Conservation (phyloP, 53 echinoderm and acorn worm genomes). For the Astropecten irregularis region DNA sequence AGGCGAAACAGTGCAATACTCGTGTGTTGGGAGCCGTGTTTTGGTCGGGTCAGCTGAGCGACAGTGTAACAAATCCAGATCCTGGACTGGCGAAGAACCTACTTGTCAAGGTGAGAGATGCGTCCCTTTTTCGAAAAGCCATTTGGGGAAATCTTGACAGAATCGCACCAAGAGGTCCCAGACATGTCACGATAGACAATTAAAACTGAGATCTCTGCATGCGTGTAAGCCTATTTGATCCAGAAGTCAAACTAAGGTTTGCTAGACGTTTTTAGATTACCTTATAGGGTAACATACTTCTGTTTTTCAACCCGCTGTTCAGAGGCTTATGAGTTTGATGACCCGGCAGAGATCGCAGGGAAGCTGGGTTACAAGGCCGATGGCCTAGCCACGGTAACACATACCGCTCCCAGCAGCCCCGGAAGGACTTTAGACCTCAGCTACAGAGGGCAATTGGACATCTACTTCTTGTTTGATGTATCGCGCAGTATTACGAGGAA, state of each 20-base stretch:
- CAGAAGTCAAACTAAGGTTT: too few relatives aligned
- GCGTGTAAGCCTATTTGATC: too few relatives aligned
- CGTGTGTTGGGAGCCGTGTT: slow-evolving; percentile 12
- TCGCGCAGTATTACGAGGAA: slow-evolving; percentile 39
- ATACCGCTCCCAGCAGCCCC: background rate
- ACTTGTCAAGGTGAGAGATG: slow-evolving; percentile 45
- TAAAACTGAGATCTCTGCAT: too few relatives aligned
- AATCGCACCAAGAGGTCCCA: too few relatives aligned
- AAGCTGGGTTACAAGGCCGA: slow-evolving; percentile 16
- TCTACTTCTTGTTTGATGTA: slow-evolving; percentile 65
- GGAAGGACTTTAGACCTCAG: slow-evolving; percentile 34
- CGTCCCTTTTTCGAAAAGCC: too few relatives aligned
- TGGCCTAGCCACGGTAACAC: background rate
- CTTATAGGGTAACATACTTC: too few relatives aligned
- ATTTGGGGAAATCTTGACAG: too few relatives aligned
- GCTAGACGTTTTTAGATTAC: too few relatives aligned
- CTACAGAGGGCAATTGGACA: slow-evolving; percentile 39
- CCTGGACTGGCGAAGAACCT: slow-evolving; percentile 50
- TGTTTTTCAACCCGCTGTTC: too few relatives aligned
- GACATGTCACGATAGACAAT: too few relatives aligned
- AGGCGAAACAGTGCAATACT: slow-evolving; percentile 16
- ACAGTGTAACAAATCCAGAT: slow-evolving; percentile 8
- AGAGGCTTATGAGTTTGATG: slow-evolving; percentile 47
- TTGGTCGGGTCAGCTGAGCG: slow-evolving; percentile 44
- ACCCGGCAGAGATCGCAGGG: slow-evolving; percentile 10